Percentiles rank a stretch among this genome's conserved stretches.
phyloP scores from a whole-genome alignment of 2,797 vertebrate species.

The Chaunax sp. region DNA sequence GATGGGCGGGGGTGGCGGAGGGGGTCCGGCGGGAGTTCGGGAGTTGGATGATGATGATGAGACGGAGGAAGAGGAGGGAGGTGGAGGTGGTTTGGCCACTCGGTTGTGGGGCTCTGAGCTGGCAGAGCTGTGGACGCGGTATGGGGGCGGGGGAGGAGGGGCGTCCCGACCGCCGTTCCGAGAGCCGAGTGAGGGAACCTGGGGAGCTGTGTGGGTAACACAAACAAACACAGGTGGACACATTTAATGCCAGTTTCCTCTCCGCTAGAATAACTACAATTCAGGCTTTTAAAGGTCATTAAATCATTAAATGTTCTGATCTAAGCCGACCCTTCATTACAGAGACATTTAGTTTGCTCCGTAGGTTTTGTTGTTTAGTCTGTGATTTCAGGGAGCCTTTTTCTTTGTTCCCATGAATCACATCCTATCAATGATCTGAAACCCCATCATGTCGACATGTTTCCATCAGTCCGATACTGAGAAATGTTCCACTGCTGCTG shows the following conservation, averaged over 20 bases:
- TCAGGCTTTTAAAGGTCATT: neutral
- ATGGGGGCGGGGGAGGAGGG: slow-evolving; percentile 90
- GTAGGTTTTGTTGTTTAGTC: no score
- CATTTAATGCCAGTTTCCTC: neutral
- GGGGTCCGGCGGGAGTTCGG: slow-evolving; percentile 88
- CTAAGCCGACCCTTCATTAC: no score
- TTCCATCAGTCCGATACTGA: no score
- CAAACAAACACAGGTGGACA: slow-evolving; percentile 14
- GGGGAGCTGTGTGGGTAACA: slow-evolving; percentile 81
- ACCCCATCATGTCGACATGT: no score
- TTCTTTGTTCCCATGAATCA: no score
- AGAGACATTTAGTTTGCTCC: no score
- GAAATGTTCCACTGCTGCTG: no score
- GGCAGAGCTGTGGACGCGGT: slow-evolving; percentile 83
- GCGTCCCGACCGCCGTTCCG: slow-evolving; percentile 90
- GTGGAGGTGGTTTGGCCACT: slow-evolving; percentile 84
- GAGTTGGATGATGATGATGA: slow-evolving; percentile 73
- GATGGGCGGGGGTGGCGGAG: slow-evolving; percentile 90
- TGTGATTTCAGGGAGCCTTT: no score
- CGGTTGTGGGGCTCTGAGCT: slow-evolving; percentile 78
- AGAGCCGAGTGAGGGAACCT: slow-evolving; percentile 81
- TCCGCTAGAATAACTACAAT: neutral
- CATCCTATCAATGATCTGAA: no score
- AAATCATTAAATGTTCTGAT: no score
- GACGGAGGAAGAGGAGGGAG: slow-evolving; percentile 77